phyloP scores from a whole-genome alignment of 2,113 vertebrate species.

The Nothocercus julius region DNA sequence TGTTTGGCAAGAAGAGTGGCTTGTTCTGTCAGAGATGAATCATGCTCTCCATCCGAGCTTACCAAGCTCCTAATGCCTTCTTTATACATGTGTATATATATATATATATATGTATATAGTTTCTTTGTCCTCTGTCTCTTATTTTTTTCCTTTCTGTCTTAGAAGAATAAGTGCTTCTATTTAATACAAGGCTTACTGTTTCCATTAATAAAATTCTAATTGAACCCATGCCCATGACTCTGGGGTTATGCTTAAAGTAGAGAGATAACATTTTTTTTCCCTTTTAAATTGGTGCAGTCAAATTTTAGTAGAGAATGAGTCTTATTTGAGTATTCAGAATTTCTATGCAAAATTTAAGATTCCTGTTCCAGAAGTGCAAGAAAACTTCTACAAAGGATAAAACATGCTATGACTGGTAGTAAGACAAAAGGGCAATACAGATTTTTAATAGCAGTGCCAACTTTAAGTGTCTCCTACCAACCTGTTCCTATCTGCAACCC shows the following conservation, averaged over 20 bases:
- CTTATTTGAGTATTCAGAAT: not conserved
- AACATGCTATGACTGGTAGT: not conserved
- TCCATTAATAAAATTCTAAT: not conserved
- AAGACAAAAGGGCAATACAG: not conserved
- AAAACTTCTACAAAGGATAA: not conserved
- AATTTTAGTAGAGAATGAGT: not conserved
- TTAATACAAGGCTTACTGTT: not conserved
- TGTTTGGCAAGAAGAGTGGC: not conserved
- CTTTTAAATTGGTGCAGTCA: not conserved
- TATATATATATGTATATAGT: rapidly evolving
- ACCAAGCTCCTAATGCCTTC: not conserved
- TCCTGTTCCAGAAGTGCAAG: not conserved
- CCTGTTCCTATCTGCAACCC: not conserved
- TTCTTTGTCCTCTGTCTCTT: not conserved
- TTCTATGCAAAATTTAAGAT: not conserved
- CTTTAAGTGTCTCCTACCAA: not conserved
- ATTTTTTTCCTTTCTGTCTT: not conserved
- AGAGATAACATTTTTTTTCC: not conserved
- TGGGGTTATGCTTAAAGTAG: not conserved
- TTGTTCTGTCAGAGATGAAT: not conserved
- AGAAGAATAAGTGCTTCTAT: not conserved
- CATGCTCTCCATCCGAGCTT: not conserved
- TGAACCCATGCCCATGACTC: not conserved
- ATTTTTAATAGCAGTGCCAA: not conserved
- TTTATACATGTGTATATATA: no score